Conservation (phyloP, 1,140 invertebrate species). For the Parapsyche elsis region DNA sequence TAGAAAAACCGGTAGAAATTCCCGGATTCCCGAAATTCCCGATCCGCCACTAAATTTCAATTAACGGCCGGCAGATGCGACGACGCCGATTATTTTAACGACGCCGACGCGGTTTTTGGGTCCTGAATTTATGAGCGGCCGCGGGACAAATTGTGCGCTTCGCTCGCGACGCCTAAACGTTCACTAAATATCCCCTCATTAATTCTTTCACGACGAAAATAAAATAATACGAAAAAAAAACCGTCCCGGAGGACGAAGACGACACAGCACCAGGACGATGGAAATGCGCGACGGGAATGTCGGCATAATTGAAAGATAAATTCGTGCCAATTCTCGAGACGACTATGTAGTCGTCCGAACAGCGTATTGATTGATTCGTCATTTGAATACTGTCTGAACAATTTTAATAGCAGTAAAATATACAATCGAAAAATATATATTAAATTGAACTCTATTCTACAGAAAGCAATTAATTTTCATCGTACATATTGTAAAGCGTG, state of each 20-base stretch:
- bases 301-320: conserved; percentile 14
- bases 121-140: neutral
- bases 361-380: too few relatives aligned
- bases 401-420: too few relatives aligned
- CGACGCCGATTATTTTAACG: conserved; percentile 26
- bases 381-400: too few relatives aligned
- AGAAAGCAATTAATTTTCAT: too few relatives aligned
- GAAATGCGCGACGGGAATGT: neutral
- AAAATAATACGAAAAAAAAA: conserved; percentile 8
- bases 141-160: conserved; percentile 18
- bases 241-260: neutral
- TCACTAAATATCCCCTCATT: conserved; percentile 29
- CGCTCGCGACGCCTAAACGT: neutral
- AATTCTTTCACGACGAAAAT: neutral
- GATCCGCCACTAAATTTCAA: conserved; percentile 12
- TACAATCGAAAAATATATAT: too few relatives aligned
- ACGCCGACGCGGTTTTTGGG: neutral
- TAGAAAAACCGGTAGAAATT: neutral
- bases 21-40: neutral
- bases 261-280: neutral
- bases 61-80: conserved; percentile 14
- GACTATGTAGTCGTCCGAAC: too few relatives aligned
- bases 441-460: too few relatives aligned
- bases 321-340: neutral
- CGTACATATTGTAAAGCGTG: too few relatives aligned